phyloP scores from a whole-genome alignment of 23 tunicate species.

The Trididemnum clinides region DNA sequence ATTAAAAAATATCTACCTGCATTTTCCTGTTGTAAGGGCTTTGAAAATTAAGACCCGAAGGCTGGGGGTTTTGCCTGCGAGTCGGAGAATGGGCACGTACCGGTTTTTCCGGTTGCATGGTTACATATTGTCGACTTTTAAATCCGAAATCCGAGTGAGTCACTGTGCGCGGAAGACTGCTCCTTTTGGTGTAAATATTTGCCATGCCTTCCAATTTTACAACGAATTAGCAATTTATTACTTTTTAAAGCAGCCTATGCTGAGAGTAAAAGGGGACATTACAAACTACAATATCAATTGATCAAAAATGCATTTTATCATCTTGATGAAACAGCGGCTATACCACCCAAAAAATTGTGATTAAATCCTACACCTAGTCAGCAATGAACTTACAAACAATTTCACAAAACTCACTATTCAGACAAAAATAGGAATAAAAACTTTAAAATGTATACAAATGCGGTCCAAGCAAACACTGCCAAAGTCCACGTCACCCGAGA shows the following conservation, averaged over 20 bases:
- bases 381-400: too few relatives aligned
- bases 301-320: too few relatives aligned
- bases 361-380: too few relatives aligned
- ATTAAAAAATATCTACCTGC: too few relatives aligned
- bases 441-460: too few relatives aligned
- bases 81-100: conserved; percentile 67
- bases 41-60: conserved; percentile 71
- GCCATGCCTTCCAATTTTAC: conserved; percentile 42
- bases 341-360: too few relatives aligned
- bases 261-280: neutral
- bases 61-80: conserved; percentile 81
- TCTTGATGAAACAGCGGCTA: too few relatives aligned
- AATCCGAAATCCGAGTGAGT: conserved; percentile 76
- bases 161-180: conserved; percentile 70
- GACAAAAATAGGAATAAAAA: too few relatives aligned
- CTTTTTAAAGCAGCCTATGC: neutral
- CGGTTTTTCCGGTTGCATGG: neutral
- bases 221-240: neutral
- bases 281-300: too few relatives aligned
- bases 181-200: conserved; percentile 73
- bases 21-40: conserved; percentile 77
- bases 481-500: too few relatives aligned
- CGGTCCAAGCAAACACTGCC: too few relatives aligned
- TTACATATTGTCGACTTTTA: conserved; percentile 34
- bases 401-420: too few relatives aligned